These are phyloP conservation scores for Chroicocephalus ridibundus DNA, from an alignment of 2,113 vertebrate species.

Conservation along the genomic window DNA sequence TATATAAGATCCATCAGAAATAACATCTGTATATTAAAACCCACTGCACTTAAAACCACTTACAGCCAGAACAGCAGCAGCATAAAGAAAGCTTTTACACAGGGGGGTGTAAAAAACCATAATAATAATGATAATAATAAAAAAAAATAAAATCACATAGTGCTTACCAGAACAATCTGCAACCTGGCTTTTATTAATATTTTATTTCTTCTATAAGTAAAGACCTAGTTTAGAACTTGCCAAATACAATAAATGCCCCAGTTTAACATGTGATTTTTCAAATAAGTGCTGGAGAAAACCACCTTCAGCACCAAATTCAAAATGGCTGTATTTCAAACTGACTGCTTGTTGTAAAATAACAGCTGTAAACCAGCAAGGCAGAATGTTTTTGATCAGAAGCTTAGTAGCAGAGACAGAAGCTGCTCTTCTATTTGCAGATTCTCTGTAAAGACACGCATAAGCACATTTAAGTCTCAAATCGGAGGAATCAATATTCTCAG, in stretches of 20 bases:
- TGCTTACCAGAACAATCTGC: not conserved
- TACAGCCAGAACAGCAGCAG: not conserved
- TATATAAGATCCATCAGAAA: not conserved
- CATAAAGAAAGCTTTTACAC: slow-evolving; percentile 11
- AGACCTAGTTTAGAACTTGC: not conserved
- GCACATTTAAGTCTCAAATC: not conserved
- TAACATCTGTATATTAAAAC: not conserved
- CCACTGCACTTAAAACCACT: not conserved
- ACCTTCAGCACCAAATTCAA: not conserved
- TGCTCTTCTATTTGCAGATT: not conserved
- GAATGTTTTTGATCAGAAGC: not conserved
- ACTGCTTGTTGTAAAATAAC: not conserved
- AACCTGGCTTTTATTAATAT: not conserved
- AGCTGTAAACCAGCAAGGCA: not conserved
- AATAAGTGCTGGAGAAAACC: not conserved
- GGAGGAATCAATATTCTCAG: not conserved
- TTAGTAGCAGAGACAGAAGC: not conserved
- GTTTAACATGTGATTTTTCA: not conserved
- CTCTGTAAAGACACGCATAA: not conserved
- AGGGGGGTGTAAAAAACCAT: not conserved
- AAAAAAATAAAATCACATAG: not conserved
- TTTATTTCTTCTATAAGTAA: not conserved
- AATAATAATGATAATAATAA: not conserved
- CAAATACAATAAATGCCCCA: not conserved
- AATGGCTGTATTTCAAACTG: slow-evolving; percentile 23